Evolutionary conservation across 2,797 vertebrate genomes (phyloP).

Genomic region (Bovichtus diacanthus): DNA sequence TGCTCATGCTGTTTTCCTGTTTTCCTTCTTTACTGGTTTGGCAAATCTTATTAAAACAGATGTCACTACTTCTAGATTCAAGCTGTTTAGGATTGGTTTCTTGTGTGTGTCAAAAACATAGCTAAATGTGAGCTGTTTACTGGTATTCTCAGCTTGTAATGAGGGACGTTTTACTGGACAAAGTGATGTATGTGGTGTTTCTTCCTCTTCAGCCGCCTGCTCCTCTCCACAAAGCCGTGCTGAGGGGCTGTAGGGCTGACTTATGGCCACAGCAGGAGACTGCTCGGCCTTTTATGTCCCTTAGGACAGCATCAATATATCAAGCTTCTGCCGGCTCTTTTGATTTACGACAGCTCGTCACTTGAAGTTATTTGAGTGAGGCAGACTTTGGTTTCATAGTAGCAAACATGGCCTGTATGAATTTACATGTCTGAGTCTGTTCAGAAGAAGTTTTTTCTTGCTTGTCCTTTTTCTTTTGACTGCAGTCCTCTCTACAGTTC

Average conservation of each 20-base stretch:
- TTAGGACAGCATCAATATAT: slow-evolving; percentile 58
- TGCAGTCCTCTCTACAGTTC: slow-evolving; percentile 39
- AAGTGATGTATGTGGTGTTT: slow-evolving; percentile 56
- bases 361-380: slow-evolving; percentile 43
- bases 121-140: slow-evolving; percentile 54
- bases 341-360: slow-evolving; percentile 56
- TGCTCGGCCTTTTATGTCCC: slow-evolving; percentile 81
- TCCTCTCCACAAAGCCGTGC: slow-evolving; percentile 85
- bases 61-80: slow-evolving; percentile 37
- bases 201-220: slow-evolving; percentile 70
- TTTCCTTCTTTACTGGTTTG: slow-evolving; percentile 1
- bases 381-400: slow-evolving; percentile 50
- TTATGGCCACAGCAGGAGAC: slow-evolving; percentile 86
- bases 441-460: slow-evolving; percentile 14
- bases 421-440: slow-evolving; percentile 37
- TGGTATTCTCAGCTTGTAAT: slow-evolving; percentile 44
- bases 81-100: slow-evolving; percentile 37
- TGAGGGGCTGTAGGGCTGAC: slow-evolving; percentile 82
- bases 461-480: slow-evolving; percentile 42
- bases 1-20: neutral
- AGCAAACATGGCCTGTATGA: slow-evolving; percentile 41
- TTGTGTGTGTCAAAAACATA: slow-evolving; percentile 50
- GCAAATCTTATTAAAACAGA: slow-evolving; percentile 33
- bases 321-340: slow-evolving; percentile 34
- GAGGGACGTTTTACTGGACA: slow-evolving; percentile 51